Percentiles rank a stretch among this genome's conserved stretches.
Conservation (phyloP, 1,140 invertebrate genomes). For the Leptinotarsa lineolata region DNA sequence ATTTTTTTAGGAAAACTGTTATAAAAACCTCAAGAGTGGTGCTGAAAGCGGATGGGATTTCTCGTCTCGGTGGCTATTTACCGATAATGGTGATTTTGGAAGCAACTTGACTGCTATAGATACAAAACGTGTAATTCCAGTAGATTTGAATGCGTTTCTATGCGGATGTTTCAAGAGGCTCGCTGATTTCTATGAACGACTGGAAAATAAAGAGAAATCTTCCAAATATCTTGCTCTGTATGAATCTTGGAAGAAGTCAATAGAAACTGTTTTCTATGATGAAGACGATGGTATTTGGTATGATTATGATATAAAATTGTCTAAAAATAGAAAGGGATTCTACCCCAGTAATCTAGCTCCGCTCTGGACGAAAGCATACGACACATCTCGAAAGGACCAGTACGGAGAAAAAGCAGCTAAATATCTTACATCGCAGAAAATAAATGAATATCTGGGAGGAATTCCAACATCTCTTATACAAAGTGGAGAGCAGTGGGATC, state of each 20-base stretch:
- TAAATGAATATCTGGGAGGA: constrained; percentile 65
- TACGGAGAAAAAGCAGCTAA: constrained; percentile 56
- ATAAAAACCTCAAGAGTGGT: constrained; percentile 71
- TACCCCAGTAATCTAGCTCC: constrained; percentile 73
- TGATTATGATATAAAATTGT: constrained; percentile 64
- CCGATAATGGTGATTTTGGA: constrained; percentile 56
- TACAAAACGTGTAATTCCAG: constrained; percentile 74
- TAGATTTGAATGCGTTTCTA: constrained; percentile 83
- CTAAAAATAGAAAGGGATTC: constrained; percentile 59
- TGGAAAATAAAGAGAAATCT: constrained; percentile 60
- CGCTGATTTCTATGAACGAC: constrained; percentile 58
- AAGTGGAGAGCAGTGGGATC: constrained; percentile 87
- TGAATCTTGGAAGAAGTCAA: constrained; percentile 55
- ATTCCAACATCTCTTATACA: constrained; percentile 73
- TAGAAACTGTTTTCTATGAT: constrained; percentile 62
- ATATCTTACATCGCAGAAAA: constrained; percentile 61
- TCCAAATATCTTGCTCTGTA: constrained; percentile 50
- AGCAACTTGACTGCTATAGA: constrained; percentile 63
- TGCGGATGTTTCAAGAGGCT: constrained; percentile 66
- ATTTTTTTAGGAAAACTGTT: constrained; percentile 35
- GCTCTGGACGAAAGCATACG: constrained; percentile 63
- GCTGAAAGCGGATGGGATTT: constrained; percentile 90
- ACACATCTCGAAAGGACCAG: constrained; percentile 35
- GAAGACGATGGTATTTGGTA: constrained; percentile 70
- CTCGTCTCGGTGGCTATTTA: constrained; percentile 78